Conservation (phyloP, 2,888 invertebrate species). For the Drepanosiphum platanoidis region DNA sequence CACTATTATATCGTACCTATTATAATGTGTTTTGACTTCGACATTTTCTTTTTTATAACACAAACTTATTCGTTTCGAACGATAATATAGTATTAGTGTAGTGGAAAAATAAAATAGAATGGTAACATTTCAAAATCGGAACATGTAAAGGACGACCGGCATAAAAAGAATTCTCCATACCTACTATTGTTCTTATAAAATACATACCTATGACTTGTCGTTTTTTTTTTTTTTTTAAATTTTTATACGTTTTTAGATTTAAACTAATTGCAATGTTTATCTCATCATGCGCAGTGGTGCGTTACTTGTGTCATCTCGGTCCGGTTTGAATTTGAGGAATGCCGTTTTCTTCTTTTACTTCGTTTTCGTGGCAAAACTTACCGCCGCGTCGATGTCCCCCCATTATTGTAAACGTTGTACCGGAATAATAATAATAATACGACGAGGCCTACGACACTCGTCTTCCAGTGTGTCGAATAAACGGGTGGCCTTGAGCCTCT, state of each 20-base stretch:
- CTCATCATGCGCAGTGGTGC: slow-evolving; percentile 7
- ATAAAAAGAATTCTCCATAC: slow-evolving; percentile 13
- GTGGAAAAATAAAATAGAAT: neutral
- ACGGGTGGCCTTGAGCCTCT: too few relatives aligned
- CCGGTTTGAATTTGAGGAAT: slow-evolving; percentile 36
- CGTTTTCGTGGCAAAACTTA: slow-evolving; percentile 22
- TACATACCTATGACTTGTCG: neutral
- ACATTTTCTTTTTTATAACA: neutral
- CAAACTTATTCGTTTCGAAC: neutral
- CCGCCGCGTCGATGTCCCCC: neutral
- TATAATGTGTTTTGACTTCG: neutral
- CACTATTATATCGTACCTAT: too few relatives aligned
- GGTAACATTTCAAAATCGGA: neutral
- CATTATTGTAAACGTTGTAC: neutral
- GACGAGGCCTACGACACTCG: too few relatives aligned
- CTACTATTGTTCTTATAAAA: slow-evolving; percentile 22
- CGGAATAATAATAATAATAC: too few relatives aligned
- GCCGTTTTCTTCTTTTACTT: slow-evolving; percentile 36
- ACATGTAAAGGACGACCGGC: neutral
- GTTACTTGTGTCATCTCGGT: slow-evolving; percentile 44
- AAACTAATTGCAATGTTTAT: neutral
- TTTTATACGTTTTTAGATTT: neutral
- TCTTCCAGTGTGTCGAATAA: too few relatives aligned
- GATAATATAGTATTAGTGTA: neutral
- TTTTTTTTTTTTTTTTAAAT: neutral